phyloP scores from a whole-genome alignment of 2,797 vertebrate genomes.

The Galagoides demidoff region DNA sequence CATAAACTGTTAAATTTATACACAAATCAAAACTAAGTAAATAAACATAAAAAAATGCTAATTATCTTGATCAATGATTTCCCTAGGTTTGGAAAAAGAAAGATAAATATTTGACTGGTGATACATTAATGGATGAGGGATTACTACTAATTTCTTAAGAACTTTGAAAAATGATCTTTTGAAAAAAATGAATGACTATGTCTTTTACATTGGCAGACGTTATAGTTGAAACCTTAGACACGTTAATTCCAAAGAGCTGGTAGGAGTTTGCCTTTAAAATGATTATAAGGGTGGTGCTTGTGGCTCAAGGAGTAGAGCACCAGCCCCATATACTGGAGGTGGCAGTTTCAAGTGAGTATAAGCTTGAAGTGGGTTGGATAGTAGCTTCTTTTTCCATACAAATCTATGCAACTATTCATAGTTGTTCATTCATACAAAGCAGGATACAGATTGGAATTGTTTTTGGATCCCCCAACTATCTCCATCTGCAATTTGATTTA shows the following conservation, averaged over 20 bases:
- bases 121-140: not conserved
- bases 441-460: not conserved
- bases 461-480: not conserved
- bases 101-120: constrained; percentile 16
- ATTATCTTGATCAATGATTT: not conserved
- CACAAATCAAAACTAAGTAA: not conserved
- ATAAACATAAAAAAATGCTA: not conserved
- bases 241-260: not conserved
- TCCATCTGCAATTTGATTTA: not conserved
- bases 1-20: not conserved
- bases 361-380: not conserved
- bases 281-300: not conserved
- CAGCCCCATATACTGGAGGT: too few species aligned
- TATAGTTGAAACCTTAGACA: not conserved
- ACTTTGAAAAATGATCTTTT: not conserved
- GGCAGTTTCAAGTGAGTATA: not conserved
- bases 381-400: not conserved
- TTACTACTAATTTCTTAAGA: not conserved
- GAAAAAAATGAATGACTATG: not conserved
- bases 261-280: not conserved
- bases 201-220: not conserved
- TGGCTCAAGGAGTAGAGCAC: too few species aligned
- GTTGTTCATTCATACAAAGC: not conserved
- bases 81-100: not conserved
- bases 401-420: not conserved